Conservation (phyloP, 2,888 invertebrate genomes). For the Cosmia pyralina region DNA sequence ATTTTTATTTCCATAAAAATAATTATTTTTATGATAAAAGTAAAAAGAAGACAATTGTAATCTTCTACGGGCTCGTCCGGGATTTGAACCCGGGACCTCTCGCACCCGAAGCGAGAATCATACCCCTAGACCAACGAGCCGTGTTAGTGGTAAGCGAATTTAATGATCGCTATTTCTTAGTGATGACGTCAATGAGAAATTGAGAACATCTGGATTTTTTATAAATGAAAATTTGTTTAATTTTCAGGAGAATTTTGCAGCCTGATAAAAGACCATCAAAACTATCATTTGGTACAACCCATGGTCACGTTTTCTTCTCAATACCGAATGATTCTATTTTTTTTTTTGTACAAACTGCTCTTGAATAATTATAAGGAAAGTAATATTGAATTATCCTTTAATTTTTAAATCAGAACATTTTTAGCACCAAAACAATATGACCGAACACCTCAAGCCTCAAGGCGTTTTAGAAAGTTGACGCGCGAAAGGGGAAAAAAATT, state of each 20-base stretch:
- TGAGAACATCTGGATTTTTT: fast-evolving
- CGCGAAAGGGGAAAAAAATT: slow-evolving; percentile 88
- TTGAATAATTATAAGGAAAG: not conserved
- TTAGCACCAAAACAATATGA: slow-evolving; percentile 73
- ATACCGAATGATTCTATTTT: too few species aligned
- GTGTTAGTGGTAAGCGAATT: slow-evolving; percentile 60
- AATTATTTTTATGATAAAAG: not conserved
- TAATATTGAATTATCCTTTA: slow-evolving; percentile 1
- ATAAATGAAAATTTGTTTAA: fast-evolving
- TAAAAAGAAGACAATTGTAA: not conserved
- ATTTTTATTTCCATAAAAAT: not conserved
- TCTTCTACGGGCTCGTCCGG: slow-evolving; percentile 88
- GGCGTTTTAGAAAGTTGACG: slow-evolving; percentile 88
- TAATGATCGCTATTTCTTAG: slow-evolving; percentile 44
- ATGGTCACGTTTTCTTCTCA: not conserved
- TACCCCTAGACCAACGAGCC: slow-evolving; percentile 91
- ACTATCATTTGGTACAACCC: not conserved
- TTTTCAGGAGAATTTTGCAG: not conserved
- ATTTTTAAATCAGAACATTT: slow-evolving; percentile 55
- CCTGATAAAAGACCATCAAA: not conserved
- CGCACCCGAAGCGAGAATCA: slow-evolving; percentile 91
- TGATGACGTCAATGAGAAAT: slow-evolving; percentile 56
- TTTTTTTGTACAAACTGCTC: not conserved
- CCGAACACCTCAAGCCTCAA: slow-evolving; percentile 80
- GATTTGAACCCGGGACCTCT: slow-evolving; percentile 91